Conservation (phyloP, 2,113 vertebrate species). For the Phoenicopterus ruber region DNA sequence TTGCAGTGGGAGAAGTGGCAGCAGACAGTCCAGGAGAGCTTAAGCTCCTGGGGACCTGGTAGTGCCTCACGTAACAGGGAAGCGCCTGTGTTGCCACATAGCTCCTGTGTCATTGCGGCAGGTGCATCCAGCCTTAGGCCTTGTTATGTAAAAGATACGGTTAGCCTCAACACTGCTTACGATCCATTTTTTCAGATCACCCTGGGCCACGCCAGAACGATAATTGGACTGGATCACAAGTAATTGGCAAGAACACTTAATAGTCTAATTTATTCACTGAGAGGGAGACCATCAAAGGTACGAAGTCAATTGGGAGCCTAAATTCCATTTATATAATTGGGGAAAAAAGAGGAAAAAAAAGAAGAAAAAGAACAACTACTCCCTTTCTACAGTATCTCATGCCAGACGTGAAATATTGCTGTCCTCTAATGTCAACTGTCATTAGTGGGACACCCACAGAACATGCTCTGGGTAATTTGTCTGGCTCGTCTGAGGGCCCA, state of each 20-base stretch:
- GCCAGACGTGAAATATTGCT: not conserved
- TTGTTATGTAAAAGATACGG: constrained; percentile 65
- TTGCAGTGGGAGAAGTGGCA: not conserved
- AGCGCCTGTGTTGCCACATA: rapidly evolving
- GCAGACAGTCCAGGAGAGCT: not conserved
- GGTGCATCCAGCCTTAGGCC: constrained; percentile 57
- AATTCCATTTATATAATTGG: not conserved
- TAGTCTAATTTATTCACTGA: constrained; percentile 26
- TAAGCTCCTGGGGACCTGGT: not conserved
- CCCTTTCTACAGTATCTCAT: not conserved
- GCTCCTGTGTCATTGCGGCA: not conserved
- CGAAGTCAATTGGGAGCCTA: not conserved
- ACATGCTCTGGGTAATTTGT: not conserved
- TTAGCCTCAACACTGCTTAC: constrained; percentile 40
- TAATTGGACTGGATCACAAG: constrained; percentile 23
- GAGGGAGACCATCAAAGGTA: not conserved
- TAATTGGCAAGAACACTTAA: constrained; percentile 29
- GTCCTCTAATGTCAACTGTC: constrained; percentile 13
- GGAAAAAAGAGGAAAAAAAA: not conserved
- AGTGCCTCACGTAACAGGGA: not conserved
- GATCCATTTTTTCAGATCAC: not conserved
- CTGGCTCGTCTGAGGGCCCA: not conserved
- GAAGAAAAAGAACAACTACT: not conserved
- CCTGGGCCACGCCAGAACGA: not conserved
- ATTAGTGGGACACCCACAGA: constrained; percentile 25